Percentiles rank a stretch among this genome's conserved stretches.
Evolutionary conservation across 2,113 vertebrate species (phyloP).

Genomic region (Mastomys coucha): DNA sequence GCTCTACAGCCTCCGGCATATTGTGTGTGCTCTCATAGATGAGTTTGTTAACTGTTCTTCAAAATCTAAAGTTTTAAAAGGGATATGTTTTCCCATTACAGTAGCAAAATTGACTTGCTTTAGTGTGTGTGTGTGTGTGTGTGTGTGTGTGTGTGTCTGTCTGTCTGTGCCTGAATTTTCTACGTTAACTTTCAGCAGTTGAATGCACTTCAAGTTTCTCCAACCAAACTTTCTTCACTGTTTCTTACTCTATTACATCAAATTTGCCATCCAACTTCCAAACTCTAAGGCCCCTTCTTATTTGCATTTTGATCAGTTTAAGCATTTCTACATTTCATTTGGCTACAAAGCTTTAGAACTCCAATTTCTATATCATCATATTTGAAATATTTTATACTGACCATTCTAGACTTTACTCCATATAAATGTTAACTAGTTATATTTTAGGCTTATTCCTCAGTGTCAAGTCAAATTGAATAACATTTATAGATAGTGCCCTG

Average conservation of each 20-base stretch:
- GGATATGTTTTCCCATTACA: background rate
- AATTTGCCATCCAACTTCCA: background rate
- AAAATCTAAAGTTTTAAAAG: background rate
- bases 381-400: background rate
- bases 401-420: background rate
- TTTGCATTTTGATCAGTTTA: too few relatives aligned
- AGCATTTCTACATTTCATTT: background rate
- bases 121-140: background rate
- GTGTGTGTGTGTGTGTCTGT: too few relatives aligned
- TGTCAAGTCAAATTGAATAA: background rate
- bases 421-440: background rate
- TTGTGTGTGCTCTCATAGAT: too few relatives aligned
- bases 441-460: background rate
- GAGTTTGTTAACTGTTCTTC: too few relatives aligned
- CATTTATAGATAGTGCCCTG: fast-evolving
- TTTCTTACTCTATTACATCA: too few relatives aligned
- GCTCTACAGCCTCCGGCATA: background rate
- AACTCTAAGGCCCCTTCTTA: background rate
- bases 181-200: background rate
- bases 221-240: too few relatives aligned
- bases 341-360: background rate
- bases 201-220: background rate
- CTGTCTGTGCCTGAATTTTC: background rate
- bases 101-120: background rate
- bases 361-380: background rate